phyloP scores from a whole-genome alignment of 2,888 invertebrate genomes.

The Hemistola chrysoprasaria region DNA sequence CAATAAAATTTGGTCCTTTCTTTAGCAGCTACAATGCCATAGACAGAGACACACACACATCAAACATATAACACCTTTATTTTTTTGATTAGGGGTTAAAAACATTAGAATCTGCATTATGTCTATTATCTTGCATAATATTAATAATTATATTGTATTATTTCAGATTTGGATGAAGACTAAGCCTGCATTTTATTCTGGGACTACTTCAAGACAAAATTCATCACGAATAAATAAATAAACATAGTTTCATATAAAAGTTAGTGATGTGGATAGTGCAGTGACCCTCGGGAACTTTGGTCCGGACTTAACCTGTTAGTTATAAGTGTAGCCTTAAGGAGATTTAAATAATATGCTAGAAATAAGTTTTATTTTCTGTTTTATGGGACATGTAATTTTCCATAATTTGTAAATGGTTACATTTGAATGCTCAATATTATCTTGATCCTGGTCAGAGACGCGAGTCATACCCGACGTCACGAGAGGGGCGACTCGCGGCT shows the following conservation, averaged over 20 bases:
- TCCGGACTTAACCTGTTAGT: slow-evolving; percentile 70
- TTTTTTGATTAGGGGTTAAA: too few relatives aligned
- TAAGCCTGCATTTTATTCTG: slow-evolving; percentile 71
- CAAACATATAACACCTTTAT: too few relatives aligned
- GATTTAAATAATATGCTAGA: slow-evolving; percentile 76
- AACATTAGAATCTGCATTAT: too few relatives aligned
- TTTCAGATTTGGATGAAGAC: slow-evolving; percentile 48
- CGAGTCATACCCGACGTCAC: too few relatives aligned
- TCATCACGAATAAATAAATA: slow-evolving; percentile 62
- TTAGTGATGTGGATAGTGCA: slow-evolving; percentile 73
- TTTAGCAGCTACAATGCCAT: too few relatives aligned
- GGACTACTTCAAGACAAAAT: slow-evolving; percentile 56
- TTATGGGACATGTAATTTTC: slow-evolving; percentile 61
- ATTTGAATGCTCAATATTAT: slow-evolving; percentile 46
- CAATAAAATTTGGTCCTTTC: too few relatives aligned
- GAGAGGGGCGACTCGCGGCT: too few relatives aligned
- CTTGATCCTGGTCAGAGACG: slow-evolving; percentile 35
- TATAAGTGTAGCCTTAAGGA: slow-evolving; percentile 71
- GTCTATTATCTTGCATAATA: too few relatives aligned
- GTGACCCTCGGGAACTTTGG: slow-evolving; percentile 65
- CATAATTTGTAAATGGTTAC: slow-evolving; percentile 48
- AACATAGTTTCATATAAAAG: slow-evolving; percentile 60
- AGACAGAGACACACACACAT: too few relatives aligned
- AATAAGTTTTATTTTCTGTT: slow-evolving; percentile 71
- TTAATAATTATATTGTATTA: background rate